phyloP scores from a whole-genome alignment of 2,113 vertebrate genomes.

The Athene cunicularia region DNA sequence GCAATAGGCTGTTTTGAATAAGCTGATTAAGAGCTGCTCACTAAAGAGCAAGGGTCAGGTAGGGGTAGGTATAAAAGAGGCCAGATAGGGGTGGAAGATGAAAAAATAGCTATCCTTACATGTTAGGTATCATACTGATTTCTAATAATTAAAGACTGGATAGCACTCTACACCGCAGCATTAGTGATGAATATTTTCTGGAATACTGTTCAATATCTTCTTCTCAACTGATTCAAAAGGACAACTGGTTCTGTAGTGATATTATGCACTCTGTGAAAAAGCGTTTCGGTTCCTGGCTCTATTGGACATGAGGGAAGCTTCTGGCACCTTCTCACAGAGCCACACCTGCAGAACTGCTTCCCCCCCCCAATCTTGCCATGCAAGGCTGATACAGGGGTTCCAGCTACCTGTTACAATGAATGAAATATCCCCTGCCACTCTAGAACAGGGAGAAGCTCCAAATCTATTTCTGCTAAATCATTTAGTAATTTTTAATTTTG shows the following conservation, averaged over 20 bases:
- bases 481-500: background rate
- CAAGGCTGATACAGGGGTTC: background rate
- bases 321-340: background rate
- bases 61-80: background rate
- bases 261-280: background rate
- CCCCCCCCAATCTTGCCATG: background rate
- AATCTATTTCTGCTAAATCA: background rate
- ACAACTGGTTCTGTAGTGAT: background rate
- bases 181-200: background rate
- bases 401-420: background rate
- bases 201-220: background rate
- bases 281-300: background rate
- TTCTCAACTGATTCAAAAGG: background rate
- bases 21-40: background rate
- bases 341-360: background rate
- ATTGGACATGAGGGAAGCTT: fast-evolving
- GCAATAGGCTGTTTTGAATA: background rate
- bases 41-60: background rate
- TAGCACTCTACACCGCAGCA: background rate
- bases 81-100: background rate
- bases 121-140: background rate
- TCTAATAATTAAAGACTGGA: background rate
- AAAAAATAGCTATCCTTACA: background rate
- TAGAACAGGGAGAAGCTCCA: background rate
- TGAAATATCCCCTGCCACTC: background rate